A percentile compares a stretch with the other conserved stretches of the same genome.
These are phyloP conservation scores for Rhodophaea formosa DNA, from an alignment of 2,888 invertebrate species.

Conservation along the genomic window DNA sequence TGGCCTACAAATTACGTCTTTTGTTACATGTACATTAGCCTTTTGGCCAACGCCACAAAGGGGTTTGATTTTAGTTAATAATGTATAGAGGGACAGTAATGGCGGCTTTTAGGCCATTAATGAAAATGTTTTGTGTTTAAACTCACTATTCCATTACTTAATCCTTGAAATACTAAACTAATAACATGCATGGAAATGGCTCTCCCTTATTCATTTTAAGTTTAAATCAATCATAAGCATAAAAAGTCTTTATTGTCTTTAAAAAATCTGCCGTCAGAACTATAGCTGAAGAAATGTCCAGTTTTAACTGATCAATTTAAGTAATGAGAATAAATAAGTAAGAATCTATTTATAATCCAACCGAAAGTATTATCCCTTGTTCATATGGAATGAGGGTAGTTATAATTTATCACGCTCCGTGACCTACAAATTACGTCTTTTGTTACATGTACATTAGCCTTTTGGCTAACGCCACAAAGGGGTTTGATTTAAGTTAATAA, in stretches of 20 bases:
- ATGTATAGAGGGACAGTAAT: slow-evolving; percentile 3
- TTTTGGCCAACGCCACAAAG: slow-evolving; percentile 11
- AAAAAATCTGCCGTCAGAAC: no score
- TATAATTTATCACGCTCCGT: slow-evolving; percentile 10
- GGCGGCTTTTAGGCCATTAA: neutral
- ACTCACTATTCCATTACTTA: no score
- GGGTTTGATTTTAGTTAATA: neutral
- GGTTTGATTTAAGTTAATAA: neutral
- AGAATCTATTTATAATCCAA: slow-evolving; percentile 3
- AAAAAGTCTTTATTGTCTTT: no score
- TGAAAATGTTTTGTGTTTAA: neutral
- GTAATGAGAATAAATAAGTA: no score
- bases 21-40: slow-evolving; percentile 16
- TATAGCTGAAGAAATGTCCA: no score
- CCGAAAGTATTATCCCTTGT: slow-evolving; percentile 5
- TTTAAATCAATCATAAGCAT: no score
- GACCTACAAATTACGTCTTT: slow-evolving; percentile 12
- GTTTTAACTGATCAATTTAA: no score
- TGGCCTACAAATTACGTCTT: slow-evolving; percentile 8
- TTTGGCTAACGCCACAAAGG: slow-evolving; percentile 11
- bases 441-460: slow-evolving; percentile 14
- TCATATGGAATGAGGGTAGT: neutral
- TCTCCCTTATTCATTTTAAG: no score
- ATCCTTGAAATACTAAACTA: no score
- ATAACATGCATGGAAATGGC: no score